phyloP scores from a whole-genome alignment of 2,888 invertebrate species.

The Geophilus truncorum region DNA sequence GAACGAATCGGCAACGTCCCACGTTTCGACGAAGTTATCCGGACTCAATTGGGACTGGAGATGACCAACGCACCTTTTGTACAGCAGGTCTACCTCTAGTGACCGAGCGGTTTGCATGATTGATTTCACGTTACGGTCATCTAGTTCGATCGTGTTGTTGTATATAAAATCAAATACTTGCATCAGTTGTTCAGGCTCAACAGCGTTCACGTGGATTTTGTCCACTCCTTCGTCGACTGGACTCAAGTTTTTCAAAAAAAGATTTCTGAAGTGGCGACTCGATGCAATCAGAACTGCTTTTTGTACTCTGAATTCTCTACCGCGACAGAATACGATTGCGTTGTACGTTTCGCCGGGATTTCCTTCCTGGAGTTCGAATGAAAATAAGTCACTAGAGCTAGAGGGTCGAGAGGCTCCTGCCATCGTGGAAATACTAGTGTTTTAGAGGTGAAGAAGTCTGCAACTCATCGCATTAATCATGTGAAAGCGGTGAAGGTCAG shows the following conservation, averaged over 20 bases:
- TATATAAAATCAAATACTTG: not conserved
- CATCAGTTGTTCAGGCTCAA: not conserved
- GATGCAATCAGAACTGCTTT: conserved; percentile 1
- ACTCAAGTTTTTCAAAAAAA: too few species aligned
- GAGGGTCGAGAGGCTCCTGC: not conserved
- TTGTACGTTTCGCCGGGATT: not conserved
- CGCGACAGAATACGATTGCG: not conserved
- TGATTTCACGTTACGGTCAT: not conserved
- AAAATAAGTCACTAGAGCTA: too few species aligned
- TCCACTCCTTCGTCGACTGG: not conserved
- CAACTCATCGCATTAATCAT: too few species aligned
- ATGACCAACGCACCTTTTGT: not conserved
- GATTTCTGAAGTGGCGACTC: not conserved
- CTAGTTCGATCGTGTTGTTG: not conserved
- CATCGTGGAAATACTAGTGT: not conserved
- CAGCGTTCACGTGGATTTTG: not conserved
- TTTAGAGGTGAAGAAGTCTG: too few species aligned
- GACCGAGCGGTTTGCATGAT: not conserved
- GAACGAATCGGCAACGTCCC: conserved; percentile 10
- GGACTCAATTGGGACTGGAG: not conserved
- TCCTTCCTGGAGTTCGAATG: not conserved
- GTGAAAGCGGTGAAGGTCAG: too few species aligned
- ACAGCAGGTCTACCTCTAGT: not conserved
- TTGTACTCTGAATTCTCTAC: not conserved
- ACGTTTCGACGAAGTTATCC: not conserved